Evolutionary conservation across 2,888 invertebrate genomes (phyloP), one percentile per base, ranked within the genome.

Genomic region (Thalpophila matura): DNA sequence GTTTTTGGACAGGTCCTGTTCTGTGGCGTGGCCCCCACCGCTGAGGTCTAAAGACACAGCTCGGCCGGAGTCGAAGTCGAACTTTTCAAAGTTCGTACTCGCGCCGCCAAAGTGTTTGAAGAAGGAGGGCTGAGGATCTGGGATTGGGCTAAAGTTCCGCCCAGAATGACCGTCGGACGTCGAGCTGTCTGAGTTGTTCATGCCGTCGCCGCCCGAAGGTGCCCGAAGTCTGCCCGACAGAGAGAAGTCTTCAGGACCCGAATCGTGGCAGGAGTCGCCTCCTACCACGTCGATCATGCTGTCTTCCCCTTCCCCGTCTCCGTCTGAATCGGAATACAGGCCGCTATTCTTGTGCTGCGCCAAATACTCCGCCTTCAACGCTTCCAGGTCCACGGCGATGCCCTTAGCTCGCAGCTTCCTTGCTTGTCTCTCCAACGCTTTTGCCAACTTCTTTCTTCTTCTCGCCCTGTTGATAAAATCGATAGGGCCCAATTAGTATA

Each of bases 381-480:
- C 97, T 82, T 98, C 97, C 68, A 98, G 92, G 89, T 98, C 98
- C 20, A 98, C 98, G 16, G 97, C 96, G 83, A 98, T 98, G 79
- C 98, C 98, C 91, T 98, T 98, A 49, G 98, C 98, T 58, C 98
- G 97, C 64, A 99, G 96, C 89, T 99, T 99, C 79, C 98, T 96
- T 80, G 99, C 99, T 92, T 98, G 98, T 56, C 98, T 96, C 89
- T 99, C 98, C 80, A 99, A 95, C 70, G 98, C 98, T 93, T 99
- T 99, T 86, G 98, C 96, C 86, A 98, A 95, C 95, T 99, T 98
- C 96, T 98, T 98, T 94, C 98, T 96, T 91, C 98, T 97, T 90
- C 98, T 96, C 86, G 98, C 98, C 88, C 97, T 96, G 95, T 85
- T 91, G 89, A 91, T 85, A 86, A 90, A 90, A 87, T 86, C 87